Conservation (phyloP, 1,140 invertebrate genomes). For the Papilio glaucus region DNA sequence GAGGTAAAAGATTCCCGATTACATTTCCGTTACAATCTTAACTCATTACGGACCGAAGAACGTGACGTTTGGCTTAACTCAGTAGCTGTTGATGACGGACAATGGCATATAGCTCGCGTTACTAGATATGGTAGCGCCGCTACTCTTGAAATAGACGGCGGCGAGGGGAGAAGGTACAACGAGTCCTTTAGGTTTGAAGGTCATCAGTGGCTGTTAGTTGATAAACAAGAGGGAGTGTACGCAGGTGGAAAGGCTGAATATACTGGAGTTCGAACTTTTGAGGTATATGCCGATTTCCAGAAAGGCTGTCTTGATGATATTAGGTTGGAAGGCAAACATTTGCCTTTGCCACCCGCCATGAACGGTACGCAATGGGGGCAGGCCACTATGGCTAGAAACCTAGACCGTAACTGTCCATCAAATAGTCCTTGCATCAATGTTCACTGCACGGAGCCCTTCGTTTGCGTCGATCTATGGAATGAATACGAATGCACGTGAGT, state of each 20-base stretch:
- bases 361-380: conserved; percentile 97
- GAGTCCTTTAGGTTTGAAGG: conserved; percentile 96
- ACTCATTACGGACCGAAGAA: conserved; percentile 94
- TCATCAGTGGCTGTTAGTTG: conserved; percentile 95
- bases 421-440: conserved; percentile 97
- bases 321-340: conserved; percentile 94
- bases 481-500: conserved; percentile 98
- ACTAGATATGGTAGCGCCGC: conserved; percentile 96
- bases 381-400: conserved; percentile 94
- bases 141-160: conserved; percentile 96
- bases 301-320: conserved; percentile 88
- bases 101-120: conserved; percentile 97
- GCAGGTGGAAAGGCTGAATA: conserved; percentile 98
- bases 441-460: conserved; percentile 95
- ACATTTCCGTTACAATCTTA: conserved; percentile 96
- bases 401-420: conserved; percentile 95
- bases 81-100: conserved; percentile 96
- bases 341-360: conserved; percentile 95
- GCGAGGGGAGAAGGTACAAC: conserved; percentile 97
- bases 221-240: conserved; percentile 97
- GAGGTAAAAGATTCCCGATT: conserved; percentile 96
- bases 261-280: conserved; percentile 94
- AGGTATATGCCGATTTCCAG: conserved; percentile 97
- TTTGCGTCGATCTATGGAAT: conserved; percentile 98
- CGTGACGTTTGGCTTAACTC: conserved; percentile 95